Base-by-base conservation (phyloP, 2,888 invertebrate genomes). In the Melitaea athalia region DNA sequence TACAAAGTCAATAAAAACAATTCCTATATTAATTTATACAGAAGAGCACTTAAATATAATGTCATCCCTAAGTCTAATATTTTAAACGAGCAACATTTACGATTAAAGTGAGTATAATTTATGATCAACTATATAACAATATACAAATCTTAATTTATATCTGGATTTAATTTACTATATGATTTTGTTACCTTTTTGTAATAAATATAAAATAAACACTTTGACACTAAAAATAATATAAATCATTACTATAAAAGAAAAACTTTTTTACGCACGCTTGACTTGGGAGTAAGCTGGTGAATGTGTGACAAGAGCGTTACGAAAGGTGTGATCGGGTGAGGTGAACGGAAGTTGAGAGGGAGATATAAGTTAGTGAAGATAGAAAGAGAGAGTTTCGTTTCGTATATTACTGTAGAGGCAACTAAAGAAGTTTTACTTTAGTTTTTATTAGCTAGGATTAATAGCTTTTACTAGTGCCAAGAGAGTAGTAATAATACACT, bases 81-180 rank as follows among this genome's bases (percentile, higher is more conserved):
- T 69, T 49, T 70, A 57, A 61, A 69, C 59, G 57, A 66, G 66
- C 59, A 71, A 72, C 59, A 57, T 74, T 73, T 70, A 74, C 64
- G 72, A 63, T 57, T 64, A 74, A 71, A 67, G 49, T 65, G 62
- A 72, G 60, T 55, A 66, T 73, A 70, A 74, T 74, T 74, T 74
- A 74, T 59, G 74, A 70, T 33, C 65, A 49, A 60, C 71, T 69
- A 67, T 64, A 73, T 71, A 70, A 73, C 70, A 68, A 68, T 43
- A 70, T 59, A 57, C 61, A 59, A 62, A 61, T 65, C 63, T 64
- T 70, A 69, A 73, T 71, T 73, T 74, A 74, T 73, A 67, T 65
- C 59, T 55, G 63, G 63, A 64, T 71, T 74, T 74, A 74, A 73
- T 74, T 74, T 72, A 68, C 69, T 59, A 60, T 64, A 55, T 43